Conservation (phyloP, 2,797 vertebrate species). For the Threskiornis aethiopicus region DNA sequence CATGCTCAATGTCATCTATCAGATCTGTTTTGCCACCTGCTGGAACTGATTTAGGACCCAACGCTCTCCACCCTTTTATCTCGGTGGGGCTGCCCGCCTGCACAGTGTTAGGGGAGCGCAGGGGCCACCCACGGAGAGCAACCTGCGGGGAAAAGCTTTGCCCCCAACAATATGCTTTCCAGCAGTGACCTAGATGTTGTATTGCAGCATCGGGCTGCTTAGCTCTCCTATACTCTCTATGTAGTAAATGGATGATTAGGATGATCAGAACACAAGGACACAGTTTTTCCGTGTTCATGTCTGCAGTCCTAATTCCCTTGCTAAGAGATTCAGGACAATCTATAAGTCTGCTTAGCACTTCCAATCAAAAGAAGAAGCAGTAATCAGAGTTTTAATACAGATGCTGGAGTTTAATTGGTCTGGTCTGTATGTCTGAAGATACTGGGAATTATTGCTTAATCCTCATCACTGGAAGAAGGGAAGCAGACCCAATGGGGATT, state of each 20-base stretch:
- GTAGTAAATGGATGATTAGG: not conserved
- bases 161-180: fast-evolving
- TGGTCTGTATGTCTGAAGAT: not conserved
- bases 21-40: not conserved
- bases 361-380: not conserved
- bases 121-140: not conserved
- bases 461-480: not conserved
- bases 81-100: not conserved
- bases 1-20: not conserved
- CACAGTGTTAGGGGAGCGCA: not conserved
- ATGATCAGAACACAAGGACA: not conserved
- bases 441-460: constrained; percentile 24
- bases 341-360: not conserved
- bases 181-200: not conserved
- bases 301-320: not conserved
- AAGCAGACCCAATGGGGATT: not conserved
- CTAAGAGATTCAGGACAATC: not conserved
- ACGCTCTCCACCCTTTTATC: not conserved
- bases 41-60: not conserved
- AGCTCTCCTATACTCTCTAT: not conserved
- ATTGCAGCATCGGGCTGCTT: not conserved
- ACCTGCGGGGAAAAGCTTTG: not conserved
- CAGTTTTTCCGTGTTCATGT: not conserved
- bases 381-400: not conserved
- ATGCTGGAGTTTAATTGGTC: not conserved